Evolutionary conservation across 2,888 invertebrate genomes (phyloP).

Genomic region (Agrotis puta): DNA sequence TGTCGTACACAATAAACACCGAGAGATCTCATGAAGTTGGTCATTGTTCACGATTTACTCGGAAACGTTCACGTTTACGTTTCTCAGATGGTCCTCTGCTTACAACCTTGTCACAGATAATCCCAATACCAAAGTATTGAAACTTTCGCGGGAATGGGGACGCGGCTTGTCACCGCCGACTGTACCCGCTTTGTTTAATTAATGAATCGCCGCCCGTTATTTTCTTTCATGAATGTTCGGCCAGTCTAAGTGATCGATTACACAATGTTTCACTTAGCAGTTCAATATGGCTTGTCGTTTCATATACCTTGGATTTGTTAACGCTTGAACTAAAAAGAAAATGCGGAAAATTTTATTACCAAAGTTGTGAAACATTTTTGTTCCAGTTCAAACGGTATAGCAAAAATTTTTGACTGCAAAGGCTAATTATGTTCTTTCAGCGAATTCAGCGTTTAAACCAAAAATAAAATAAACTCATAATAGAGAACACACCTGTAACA

Average conservation of each 20-base stretch:
- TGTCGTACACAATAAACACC: slow-evolving; percentile 69
- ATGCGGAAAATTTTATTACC: background rate
- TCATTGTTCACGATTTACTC: slow-evolving; percentile 76
- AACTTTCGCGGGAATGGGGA: slow-evolving; percentile 85
- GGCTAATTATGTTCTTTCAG: background rate
- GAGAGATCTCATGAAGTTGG: slow-evolving; percentile 71
- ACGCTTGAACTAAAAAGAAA: slow-evolving; percentile 31
- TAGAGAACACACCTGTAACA: slow-evolving; percentile 20
- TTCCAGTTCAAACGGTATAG: background rate
- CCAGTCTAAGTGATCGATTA: slow-evolving; percentile 65
- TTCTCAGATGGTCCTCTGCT: slow-evolving; percentile 85
- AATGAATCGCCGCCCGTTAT: slow-evolving; percentile 73
- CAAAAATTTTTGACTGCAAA: background rate
- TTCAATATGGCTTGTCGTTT: slow-evolving; percentile 35
- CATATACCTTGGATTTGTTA: slow-evolving; percentile 12
- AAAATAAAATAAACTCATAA: background rate
- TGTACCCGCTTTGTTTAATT: slow-evolving; percentile 79
- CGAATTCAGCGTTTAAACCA: background rate
- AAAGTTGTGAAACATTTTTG: background rate
- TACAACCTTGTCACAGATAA: slow-evolving; percentile 88
- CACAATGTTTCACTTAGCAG: slow-evolving; percentile 63
- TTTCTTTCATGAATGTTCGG: slow-evolving; percentile 67
- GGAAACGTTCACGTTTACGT: slow-evolving; percentile 82
- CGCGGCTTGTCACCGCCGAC: slow-evolving; percentile 73
- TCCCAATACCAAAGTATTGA: slow-evolving; percentile 82